Evolutionary conservation across 2,113 vertebrate species (phyloP), one percentile per base, ranked within the genome.

Genomic region (Lota lota): DNA sequence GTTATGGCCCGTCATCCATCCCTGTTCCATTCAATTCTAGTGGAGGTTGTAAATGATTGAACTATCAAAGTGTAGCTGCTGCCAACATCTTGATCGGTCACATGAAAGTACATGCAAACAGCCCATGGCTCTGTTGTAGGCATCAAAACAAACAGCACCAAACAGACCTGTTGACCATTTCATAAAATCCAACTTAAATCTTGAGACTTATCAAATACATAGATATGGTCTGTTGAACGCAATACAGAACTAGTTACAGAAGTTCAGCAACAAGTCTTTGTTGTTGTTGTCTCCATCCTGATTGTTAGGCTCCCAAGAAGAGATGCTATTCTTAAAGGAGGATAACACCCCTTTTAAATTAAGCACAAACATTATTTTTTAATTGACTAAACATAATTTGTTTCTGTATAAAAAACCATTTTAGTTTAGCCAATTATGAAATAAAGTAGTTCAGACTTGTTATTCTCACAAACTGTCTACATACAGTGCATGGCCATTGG

Each of bases 401-500:
- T 33, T 33, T 33, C 28, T 4, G 7, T 33, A 33, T 33, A 24
- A 40, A 40, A 40, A 40, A 40, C 5, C 5, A 47, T 12, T 12
- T 47, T 1, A 47, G 40, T 47, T 11, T 11, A 12, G 40, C 40
- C 40, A 47, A 47, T 8, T 47, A 47, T 10, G 40, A 47, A 47
- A 8, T 47, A 2, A 47, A 12, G 40, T 33, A 80, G 69, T 75
- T 85, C 64, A 76, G 24, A 67, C 64, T 79, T 77, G 78, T 63
- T 57, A 64, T 80, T 59, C 61, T 71, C 73, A 67, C 68, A 58
- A 66, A 22, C 58, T 80, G 86, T 79, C 74, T 80, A 73, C 67
- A 71, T 70, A 75, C 67, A 70, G 69, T 70, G 72, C 67, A 69
- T 51, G 63, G 75, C 64, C 72, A 59, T 0, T 60, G 74, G 59